These are phyloP conservation scores for Linepithema humile DNA, from an alignment of 1,140 invertebrate species.

Conservation along the genomic window DNA sequence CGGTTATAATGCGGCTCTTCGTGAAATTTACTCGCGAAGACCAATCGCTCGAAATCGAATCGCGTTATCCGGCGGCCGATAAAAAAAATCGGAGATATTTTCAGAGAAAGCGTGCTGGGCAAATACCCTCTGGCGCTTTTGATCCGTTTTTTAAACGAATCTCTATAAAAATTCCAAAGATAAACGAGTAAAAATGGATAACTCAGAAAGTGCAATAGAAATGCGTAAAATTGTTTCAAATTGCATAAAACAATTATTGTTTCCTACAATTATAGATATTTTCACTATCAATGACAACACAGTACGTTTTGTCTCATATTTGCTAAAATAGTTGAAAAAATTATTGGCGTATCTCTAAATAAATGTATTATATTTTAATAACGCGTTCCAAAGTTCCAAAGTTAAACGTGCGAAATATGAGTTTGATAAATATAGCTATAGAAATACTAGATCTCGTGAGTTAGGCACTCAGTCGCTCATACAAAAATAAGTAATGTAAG, in stretches of 20 bases:
- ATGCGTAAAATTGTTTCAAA: constrained; percentile 3
- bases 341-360: not conserved
- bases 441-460: not conserved
- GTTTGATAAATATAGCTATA: not conserved
- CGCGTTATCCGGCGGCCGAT: constrained; percentile 44
- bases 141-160: constrained; percentile 30
- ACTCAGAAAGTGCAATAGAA: not conserved
- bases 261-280: no score
- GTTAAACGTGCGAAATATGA: not conserved
- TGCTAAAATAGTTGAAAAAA: not conserved
- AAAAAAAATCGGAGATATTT: constrained; percentile 39
- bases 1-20: constrained; percentile 58
- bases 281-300: no score
- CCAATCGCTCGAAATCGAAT: constrained; percentile 52
- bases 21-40: constrained; percentile 56
- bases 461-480: not conserved
- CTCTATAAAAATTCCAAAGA: constrained; percentile 17
- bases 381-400: not conserved
- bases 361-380: not conserved
- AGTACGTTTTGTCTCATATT: not conserved
- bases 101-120: constrained; percentile 36
- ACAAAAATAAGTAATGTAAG: not conserved
- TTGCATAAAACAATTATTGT: not conserved
- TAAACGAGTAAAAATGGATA: not conserved
- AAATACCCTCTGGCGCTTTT: constrained; percentile 30